Conservation (phyloP, 2,797 vertebrate genomes). For the Rhabdomys pumilio region DNA sequence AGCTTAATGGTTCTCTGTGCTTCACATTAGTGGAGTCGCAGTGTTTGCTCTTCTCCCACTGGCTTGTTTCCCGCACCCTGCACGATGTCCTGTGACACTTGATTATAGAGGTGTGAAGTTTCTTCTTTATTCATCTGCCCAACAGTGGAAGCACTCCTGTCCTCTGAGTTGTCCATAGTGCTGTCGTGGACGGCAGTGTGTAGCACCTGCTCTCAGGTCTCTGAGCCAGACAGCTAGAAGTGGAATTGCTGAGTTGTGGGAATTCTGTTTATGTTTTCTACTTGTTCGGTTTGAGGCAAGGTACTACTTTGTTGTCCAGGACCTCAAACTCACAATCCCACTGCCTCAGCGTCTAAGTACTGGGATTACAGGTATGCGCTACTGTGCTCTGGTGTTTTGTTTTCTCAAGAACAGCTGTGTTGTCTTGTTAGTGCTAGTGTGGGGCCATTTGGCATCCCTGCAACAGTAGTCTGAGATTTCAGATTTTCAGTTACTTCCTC, state of each 20-base stretch:
- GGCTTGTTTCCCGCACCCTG: too few species aligned
- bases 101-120: accelerated
- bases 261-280: background rate
- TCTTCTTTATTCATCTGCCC: background rate
- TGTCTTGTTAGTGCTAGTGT: background rate
- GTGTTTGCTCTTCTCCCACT: background rate
- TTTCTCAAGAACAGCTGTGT: background rate
- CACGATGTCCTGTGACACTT: background rate
- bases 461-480: background rate
- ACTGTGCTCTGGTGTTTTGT: background rate
- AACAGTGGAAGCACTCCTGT: background rate
- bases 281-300: background rate
- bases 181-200: background rate
- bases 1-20: background rate
- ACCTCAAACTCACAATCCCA: background rate
- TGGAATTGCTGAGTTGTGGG: background rate
- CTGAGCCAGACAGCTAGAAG: background rate
- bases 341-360: background rate
- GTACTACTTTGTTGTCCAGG: background rate
- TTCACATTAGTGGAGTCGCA: background rate
- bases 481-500: background rate
- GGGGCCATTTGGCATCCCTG: background rate
- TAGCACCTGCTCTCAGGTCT: background rate
- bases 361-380: background rate
- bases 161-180: background rate